A percentile compares a stretch with the other conserved stretches of the same genome.
These are phyloP conservation scores for Scaptomyza parva DNA, from an alignment of 2,888 invertebrate species.

Conservation along the genomic window DNA sequence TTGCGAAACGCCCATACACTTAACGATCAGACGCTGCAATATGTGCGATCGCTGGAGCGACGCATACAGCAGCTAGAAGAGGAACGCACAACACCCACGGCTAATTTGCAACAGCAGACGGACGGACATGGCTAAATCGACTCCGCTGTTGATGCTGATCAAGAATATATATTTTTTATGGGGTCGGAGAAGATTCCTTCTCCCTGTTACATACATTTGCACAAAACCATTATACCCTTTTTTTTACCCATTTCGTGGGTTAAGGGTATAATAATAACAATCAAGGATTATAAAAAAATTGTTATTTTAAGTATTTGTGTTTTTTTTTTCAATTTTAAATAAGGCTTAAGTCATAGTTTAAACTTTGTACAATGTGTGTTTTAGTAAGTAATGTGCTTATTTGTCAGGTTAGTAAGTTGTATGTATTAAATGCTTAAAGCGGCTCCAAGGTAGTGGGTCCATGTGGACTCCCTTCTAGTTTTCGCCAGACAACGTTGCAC, in stretches of 20 bases:
- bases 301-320: conserved; percentile 64
- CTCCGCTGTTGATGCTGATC: too few relatives aligned
- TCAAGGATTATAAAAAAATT: conserved; percentile 66
- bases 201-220: too few relatives aligned
- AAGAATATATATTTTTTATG: too few relatives aligned
- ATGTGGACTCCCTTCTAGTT: conserved; percentile 93
- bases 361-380: conserved; percentile 76
- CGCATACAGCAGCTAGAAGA: conserved; percentile 93
- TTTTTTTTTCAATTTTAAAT: conserved; percentile 47
- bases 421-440: conserved; percentile 66
- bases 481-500: conserved; percentile 98
- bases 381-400: conserved; percentile 56
- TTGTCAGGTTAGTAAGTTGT: conserved; percentile 38
- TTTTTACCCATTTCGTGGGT: too few relatives aligned
- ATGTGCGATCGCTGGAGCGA: conserved; percentile 95
- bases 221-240: too few relatives aligned
- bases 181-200: too few relatives aligned
- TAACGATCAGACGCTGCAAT: conserved; percentile 95
- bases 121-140: too few relatives aligned
- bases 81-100: conserved; percentile 86
- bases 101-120: conserved; percentile 58
- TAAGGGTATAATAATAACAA: conserved; percentile 71
- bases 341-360: conserved; percentile 65
- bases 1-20: conserved; percentile 76
- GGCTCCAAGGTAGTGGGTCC: conserved; percentile 80